Percentiles rank a stretch among this genome's conserved stretches.
phyloP scores from a whole-genome alignment of 2,888 invertebrate genomes.

The Cheilosia urbana region DNA sequence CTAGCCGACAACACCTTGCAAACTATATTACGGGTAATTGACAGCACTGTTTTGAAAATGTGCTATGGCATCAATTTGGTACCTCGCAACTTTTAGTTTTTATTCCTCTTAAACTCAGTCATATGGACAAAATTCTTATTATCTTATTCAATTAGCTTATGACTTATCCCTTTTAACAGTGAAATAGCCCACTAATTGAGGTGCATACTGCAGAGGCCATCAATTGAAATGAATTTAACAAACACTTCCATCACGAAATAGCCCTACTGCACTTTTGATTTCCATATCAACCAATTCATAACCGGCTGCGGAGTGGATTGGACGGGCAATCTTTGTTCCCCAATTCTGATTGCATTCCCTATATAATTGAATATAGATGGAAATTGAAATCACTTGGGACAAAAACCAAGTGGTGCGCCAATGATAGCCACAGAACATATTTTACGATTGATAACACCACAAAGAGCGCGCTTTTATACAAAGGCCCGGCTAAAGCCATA shows the following conservation, averaged over 20 bases:
- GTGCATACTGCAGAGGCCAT: neutral
- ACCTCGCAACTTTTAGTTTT: neutral
- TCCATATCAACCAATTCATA: conserved; percentile 23
- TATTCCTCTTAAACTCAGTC: conserved; percentile 8
- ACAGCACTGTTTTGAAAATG: too few species aligned
- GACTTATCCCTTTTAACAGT: conserved; percentile 21
- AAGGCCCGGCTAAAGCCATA: conserved; percentile 2
- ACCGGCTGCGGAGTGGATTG: neutral
- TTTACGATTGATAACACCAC: conserved; percentile 50
- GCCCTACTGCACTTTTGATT: conserved; percentile 21
- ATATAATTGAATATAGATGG: conserved; percentile 67
- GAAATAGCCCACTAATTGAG: conserved; percentile 8
- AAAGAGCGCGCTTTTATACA: conserved; percentile 22
- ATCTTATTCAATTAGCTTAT: conserved; percentile 4
- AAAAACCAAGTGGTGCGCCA: conserved; percentile 39
- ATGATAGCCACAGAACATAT: conserved; percentile 11
- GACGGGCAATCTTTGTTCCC: conserved; percentile 5
- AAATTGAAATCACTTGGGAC: conserved; percentile 63
- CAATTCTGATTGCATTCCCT: conserved; percentile 18
- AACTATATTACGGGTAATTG: too few species aligned
- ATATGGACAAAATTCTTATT: neutral
- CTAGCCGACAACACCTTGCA: too few species aligned
- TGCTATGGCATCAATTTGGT: too few species aligned
- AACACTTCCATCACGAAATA: conserved; percentile 7
- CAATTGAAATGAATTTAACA: conserved; percentile 8